Evolutionary conservation across 2,113 vertebrate genomes (phyloP).

Genomic region (Daubentonia madagascariensis): DNA sequence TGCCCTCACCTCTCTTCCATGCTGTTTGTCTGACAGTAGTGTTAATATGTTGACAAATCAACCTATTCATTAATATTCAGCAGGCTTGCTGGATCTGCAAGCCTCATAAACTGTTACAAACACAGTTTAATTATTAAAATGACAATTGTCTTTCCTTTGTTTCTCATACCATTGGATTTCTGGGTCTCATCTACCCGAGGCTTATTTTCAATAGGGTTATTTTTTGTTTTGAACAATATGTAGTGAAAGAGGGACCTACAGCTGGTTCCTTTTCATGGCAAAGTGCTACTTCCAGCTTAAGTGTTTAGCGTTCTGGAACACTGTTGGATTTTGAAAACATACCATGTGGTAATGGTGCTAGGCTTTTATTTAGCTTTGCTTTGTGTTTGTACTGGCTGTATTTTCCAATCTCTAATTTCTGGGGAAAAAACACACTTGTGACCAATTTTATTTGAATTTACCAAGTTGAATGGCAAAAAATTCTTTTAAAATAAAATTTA

Average conservation of each 20-base stretch:
- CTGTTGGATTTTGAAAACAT: conserved; percentile 67
- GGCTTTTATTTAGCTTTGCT: conserved; percentile 73
- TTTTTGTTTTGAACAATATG: conserved; percentile 76
- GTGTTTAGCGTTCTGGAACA: conserved; percentile 67
- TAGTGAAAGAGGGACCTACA: conserved; percentile 67
- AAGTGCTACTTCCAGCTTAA: conserved; percentile 72
- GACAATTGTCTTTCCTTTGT: conserved; percentile 76
- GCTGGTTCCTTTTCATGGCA: conserved; percentile 73
- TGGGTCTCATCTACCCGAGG: conserved; percentile 54
- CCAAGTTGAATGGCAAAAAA: conserved; percentile 30
- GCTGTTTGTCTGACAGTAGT: conserved; percentile 68
- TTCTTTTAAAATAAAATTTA: conserved; percentile 57
- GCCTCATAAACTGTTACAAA: conserved; percentile 72
- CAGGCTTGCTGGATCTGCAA: conserved; percentile 57
- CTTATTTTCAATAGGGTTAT: conserved; percentile 71
- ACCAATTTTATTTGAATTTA: conserved; percentile 66
- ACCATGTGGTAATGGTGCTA: conserved; percentile 59
- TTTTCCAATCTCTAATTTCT: conserved; percentile 63
- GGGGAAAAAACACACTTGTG: conserved; percentile 32
- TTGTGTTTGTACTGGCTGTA: conserved; percentile 64
- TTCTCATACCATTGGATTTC: conserved; percentile 55
- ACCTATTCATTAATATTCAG: conserved; percentile 76
- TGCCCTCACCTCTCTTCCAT: not conserved
- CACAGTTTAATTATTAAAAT: conserved; percentile 77
- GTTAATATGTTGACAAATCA: conserved; percentile 77